Conservation (phyloP, 2,888 invertebrate genomes). For the Caenorhabditis zanzibari region DNA sequence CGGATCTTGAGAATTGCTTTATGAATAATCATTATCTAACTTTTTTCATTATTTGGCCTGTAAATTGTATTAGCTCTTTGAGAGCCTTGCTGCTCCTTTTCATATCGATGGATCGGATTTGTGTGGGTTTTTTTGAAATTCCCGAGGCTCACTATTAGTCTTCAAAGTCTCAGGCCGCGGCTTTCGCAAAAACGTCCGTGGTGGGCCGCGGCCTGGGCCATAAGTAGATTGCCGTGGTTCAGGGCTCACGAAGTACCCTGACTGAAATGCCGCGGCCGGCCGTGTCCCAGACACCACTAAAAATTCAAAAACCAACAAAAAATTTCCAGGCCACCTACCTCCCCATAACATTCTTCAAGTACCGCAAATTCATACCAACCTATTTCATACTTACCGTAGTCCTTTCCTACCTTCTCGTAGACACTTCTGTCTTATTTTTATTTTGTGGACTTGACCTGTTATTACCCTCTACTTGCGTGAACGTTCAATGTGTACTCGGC, state of each 20-base stretch:
- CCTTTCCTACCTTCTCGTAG: not conserved
- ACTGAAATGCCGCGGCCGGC: no score
- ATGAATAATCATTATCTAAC: not conserved
- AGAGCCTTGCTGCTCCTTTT: constrained; percentile 1
- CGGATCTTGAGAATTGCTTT: not conserved
- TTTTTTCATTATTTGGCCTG: constrained; percentile 22
- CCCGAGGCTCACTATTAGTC: not conserved
- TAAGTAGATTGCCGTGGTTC: no score
- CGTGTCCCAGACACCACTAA: no score
- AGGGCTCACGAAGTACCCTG: no score
- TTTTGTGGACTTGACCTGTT: constrained; percentile 1
- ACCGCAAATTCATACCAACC: constrained; percentile 11
- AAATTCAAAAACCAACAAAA: no score
- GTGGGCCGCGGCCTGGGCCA: no score
- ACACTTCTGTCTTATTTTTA: not conserved
- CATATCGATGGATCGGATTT: constrained; percentile 9
- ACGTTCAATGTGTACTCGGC: constrained; percentile 4
- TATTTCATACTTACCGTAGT: not conserved
- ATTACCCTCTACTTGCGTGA: constrained; percentile 4
- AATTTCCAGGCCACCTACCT: constrained; percentile 13
- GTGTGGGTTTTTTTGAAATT: not conserved
- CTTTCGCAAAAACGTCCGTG: no score
- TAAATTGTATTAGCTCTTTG: not conserved
- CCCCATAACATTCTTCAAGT: constrained; percentile 9
- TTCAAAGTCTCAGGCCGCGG: no score